These are phyloP conservation scores for Acrocephalus scirpaceus DNA, from an alignment of 2,797 vertebrate genomes.

Conservation along the genomic window DNA sequence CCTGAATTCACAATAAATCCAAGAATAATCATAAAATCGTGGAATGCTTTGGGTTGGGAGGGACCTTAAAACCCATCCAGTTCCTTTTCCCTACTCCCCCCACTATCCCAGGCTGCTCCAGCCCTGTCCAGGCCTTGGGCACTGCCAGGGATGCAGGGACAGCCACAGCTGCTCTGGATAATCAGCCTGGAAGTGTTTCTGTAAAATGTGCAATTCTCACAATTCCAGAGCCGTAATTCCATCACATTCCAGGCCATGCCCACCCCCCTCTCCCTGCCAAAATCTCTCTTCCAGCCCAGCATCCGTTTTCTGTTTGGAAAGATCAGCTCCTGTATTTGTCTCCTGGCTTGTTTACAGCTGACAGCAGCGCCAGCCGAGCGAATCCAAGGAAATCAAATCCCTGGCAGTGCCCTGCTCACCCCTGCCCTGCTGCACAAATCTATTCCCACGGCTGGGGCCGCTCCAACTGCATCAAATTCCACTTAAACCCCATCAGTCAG, in stretches of 20 bases:
- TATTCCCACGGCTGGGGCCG: not conserved
- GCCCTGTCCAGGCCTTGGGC: not conserved
- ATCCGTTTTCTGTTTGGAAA: not conserved
- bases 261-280: not conserved
- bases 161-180: not conserved
- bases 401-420: not conserved
- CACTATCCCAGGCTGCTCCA: not conserved
- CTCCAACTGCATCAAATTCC: slow-evolving; percentile 12
- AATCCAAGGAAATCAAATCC: not conserved
- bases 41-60: not conserved
- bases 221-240: not conserved
- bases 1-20: not conserved
- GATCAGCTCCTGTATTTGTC: not conserved
- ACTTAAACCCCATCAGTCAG: not conserved
- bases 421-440: not conserved
- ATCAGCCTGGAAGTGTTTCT: not conserved
- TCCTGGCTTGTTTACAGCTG: not conserved
- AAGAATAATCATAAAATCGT: not conserved
- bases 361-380: not conserved
- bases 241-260: not conserved
- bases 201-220: not conserved
- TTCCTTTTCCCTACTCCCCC: no score
- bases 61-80: not conserved
- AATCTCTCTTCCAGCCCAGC: not conserved
- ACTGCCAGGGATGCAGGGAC: not conserved